Conservation (phyloP, 2,888 invertebrate genomes). For the Chrysotoxum bicinctum region DNA sequence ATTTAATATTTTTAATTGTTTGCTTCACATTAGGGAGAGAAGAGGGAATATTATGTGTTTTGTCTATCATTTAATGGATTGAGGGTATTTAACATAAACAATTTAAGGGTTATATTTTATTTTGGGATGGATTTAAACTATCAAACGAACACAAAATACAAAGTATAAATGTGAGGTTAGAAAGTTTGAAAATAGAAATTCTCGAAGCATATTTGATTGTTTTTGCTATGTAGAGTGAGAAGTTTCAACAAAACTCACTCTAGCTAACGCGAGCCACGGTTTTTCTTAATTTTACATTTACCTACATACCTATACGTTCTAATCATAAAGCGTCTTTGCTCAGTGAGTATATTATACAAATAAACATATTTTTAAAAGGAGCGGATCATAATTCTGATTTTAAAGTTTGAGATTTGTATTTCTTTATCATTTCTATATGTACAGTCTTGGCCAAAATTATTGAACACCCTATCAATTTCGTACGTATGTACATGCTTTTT, state of each 20-base stretch:
- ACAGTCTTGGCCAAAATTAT: no score
- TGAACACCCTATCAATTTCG: no score
- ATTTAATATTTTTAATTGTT: constrained; percentile 6
- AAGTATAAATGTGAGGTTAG: constrained; percentile 6
- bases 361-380: neutral
- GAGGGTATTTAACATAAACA: neutral
- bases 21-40: constrained; percentile 45
- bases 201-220: constrained; percentile 78
- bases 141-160: constrained; percentile 20
- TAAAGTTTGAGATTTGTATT: neutral
- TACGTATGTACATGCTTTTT: no score
- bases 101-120: neutral
- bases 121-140: constrained; percentile 9
- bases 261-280: constrained; percentile 54
- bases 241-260: constrained; percentile 37
- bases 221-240: constrained; percentile 7
- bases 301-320: no score
- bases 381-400: neutral
- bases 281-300: constrained; percentile 18
- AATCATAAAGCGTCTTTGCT: neutral
- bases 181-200: constrained; percentile 78
- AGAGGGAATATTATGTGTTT: constrained; percentile 26
- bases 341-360: neutral
- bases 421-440: neutral
- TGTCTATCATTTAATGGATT: constrained; percentile 31